Base-by-base conservation (phyloP, 2,888 invertebrate species). In the Parascotia fuliginaria region DNA sequence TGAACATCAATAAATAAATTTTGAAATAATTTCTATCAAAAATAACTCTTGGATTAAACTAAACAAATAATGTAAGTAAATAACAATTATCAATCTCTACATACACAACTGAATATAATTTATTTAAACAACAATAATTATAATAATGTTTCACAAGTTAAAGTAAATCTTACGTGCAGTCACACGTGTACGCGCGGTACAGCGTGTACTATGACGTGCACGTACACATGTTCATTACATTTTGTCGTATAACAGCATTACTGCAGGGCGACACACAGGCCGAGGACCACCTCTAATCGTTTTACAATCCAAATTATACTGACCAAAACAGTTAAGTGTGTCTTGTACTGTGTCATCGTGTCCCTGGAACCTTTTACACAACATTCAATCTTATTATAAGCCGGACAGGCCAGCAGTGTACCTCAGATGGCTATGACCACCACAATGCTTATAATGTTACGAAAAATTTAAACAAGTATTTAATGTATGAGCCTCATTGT, bases 11-110 rank as follows among this genome's bases (percentile, higher is more conserved):
- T 43, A 39, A 24, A 43, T 44, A 22, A 51, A 57, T 62, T 69
- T 69, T 42, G 50, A 66, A 66, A 52, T 51, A 53, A 44, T 34
- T 48, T 57, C 12, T 55, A 54, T 39, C 41, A 59, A 41, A 51
- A 47, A 45, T 24, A 50, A 45, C 15, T 40, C 39, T 42, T 14
- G 2, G 27, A 36, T 39, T 45, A 43, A 55, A 55, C 46, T 34
- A 39, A 60, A 60, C 65, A 64, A 64, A 65, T 64, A 61, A 44
- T 31, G n/a, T 44, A 56, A 37, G 52, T 58, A 68, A 52, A 65
- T 60, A 60, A 45, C 16, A 45, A 54, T 39, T 28, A 51, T 46
- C 37, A 53, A 51, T 53, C 9, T 51, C 42, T 34, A 31, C 49
- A 22, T 28, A 40, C 19, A 2, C 5, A 19, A 14, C 42, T 44